A percentile compares a stretch with the other conserved stretches of the same genome.
These are phyloP conservation scores for Pluvialis apricaria DNA, from an alignment of 2,113 vertebrate genomes.

Conservation along the genomic window DNA sequence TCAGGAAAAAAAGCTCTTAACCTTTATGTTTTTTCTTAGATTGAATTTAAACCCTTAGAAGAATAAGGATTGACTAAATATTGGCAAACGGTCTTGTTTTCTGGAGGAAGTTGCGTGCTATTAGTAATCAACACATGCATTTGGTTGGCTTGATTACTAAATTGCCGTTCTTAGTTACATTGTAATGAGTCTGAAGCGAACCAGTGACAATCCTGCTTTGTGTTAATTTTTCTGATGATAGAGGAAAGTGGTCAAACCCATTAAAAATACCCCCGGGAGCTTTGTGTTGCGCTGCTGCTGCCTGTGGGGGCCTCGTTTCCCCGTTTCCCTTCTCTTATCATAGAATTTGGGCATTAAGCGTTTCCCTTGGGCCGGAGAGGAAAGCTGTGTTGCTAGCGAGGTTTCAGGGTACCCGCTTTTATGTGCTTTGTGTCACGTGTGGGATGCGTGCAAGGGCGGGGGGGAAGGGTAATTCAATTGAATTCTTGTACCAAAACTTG, in stretches of 20 bases:
- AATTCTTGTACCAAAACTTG: not conserved
- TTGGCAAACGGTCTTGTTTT: not conserved
- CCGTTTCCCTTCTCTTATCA: not conserved
- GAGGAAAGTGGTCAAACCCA: not conserved
- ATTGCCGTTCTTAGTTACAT: not conserved
- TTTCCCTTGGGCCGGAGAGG: not conserved
- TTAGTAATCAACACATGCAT: not conserved
- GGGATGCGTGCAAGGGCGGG: not conserved
- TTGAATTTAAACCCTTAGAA: not conserved
- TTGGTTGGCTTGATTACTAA: not conserved
- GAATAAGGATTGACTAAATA: not conserved
- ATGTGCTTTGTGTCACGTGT: not conserved
- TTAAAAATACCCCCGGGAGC: not conserved
- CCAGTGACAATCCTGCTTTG: not conserved
- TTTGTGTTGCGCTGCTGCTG: too few relatives aligned
- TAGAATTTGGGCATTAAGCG: not conserved
- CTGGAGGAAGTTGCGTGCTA: not conserved
- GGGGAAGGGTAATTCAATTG: not conserved
- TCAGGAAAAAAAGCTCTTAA: not conserved
- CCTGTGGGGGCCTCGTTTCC: not conserved
- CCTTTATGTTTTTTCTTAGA: not conserved
- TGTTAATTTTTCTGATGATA: not conserved
- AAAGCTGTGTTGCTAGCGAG: not conserved
- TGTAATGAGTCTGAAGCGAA: not conserved
- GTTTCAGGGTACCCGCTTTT: not conserved